phyloP scores from a whole-genome alignment of 2,113 vertebrate genomes.

The Benitochromis conjunctus region DNA sequence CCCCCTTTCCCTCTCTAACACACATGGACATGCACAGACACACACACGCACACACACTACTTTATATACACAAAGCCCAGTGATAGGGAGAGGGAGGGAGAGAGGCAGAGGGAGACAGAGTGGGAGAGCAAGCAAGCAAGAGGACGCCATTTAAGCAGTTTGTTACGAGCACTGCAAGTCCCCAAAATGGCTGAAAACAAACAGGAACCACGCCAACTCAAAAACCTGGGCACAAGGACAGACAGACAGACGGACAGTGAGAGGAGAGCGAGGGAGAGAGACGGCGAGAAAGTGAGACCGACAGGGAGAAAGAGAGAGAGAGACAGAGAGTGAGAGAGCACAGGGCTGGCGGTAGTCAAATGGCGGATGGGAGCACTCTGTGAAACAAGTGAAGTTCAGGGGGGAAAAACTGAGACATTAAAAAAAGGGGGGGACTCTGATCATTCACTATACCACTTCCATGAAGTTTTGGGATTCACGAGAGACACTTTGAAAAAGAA shows the following conservation, averaged over 20 bases:
- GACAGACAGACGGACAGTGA: conserved; percentile 40
- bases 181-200: conserved; percentile 87
- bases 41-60: conserved; percentile 61
- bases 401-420: conserved; percentile 13
- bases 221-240: conserved; percentile 66
- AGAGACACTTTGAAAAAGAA: background rate
- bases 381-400: conserved; percentile 59
- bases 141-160: conserved; percentile 86
- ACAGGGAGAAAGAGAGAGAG: background rate
- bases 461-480: background rate
- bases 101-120: conserved; percentile 66
- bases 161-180: conserved; percentile 82
- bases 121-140: conserved; percentile 73
- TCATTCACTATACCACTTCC: background rate
- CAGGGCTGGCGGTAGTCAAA: conserved; percentile 56
- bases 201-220: conserved; percentile 81
- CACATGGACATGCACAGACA: conserved; percentile 41
- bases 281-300: conserved; percentile 28
- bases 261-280: conserved; percentile 25
- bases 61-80: conserved; percentile 80
- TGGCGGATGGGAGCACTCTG: conserved; percentile 52
- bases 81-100: conserved; percentile 75
- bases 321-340: conserved; percentile 36
- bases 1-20: conserved; percentile 48
- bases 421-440: background rate